phyloP scores from a whole-genome alignment of 2,113 vertebrate genomes.

The Cephalophus harveyi region DNA sequence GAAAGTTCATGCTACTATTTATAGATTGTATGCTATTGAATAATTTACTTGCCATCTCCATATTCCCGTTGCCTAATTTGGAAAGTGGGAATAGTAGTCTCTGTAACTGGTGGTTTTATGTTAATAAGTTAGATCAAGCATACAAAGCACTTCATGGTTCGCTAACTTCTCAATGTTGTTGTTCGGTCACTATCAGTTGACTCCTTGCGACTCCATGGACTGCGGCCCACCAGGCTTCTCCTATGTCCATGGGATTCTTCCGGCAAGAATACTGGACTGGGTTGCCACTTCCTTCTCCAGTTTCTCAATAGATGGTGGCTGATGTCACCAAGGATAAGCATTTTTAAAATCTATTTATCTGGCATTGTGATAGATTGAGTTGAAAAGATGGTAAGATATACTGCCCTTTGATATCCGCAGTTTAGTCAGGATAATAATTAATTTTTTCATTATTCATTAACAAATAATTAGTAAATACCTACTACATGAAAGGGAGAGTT shows the following conservation, averaged over 20 bases:
- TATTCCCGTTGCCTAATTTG: background rate
- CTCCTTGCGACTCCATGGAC: background rate
- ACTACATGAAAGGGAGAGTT: background rate
- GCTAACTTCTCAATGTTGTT: background rate
- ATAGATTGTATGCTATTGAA: background rate
- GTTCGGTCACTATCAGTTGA: background rate
- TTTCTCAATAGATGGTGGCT: background rate
- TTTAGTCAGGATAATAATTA: background rate
- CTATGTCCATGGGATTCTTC: background rate
- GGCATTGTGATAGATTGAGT: background rate
- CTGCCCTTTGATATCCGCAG: background rate
- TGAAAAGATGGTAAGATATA: background rate
- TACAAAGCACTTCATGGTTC: background rate
- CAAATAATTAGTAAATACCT: background rate
- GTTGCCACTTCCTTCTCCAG: background rate
- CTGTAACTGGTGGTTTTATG: background rate
- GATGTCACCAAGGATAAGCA: background rate
- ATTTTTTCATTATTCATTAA: background rate
- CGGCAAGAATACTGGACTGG: background rate
- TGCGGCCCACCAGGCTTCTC: background rate
- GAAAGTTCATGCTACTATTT: background rate
- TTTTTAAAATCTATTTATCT: background rate
- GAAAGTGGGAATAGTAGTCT: background rate
- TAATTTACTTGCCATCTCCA: background rate
- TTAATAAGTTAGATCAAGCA: background rate